Conservation (phyloP, 2,888 invertebrate genomes). For the Dione juno region DNA sequence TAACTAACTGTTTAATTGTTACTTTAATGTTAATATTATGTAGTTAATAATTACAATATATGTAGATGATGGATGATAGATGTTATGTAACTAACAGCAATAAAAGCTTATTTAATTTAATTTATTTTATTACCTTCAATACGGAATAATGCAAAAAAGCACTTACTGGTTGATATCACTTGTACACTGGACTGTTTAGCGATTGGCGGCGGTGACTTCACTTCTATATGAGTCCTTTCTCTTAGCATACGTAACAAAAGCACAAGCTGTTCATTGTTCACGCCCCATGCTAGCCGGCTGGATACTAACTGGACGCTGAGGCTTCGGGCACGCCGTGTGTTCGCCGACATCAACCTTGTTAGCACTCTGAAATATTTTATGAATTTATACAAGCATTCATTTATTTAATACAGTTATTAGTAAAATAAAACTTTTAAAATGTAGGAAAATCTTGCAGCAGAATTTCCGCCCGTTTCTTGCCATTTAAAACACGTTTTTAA, state of each 20-base stretch:
- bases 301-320: constrained; percentile 63
- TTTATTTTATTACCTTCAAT: too few relatives aligned
- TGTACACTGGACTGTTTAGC: constrained; percentile 46
- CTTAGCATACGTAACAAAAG: constrained; percentile 62
- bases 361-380: constrained; percentile 57
- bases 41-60: too few relatives aligned
- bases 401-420: too few relatives aligned
- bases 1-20: too few relatives aligned
- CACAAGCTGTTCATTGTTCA: constrained; percentile 67
- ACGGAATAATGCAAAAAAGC: neutral
- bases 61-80: too few relatives aligned
- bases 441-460: too few relatives aligned
- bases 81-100: too few relatives aligned
- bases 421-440: neutral
- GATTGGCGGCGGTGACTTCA: constrained; percentile 49
- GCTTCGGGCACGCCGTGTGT: constrained; percentile 63
- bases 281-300: constrained; percentile 64
- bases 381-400: too few relatives aligned
- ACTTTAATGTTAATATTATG: too few relatives aligned
- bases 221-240: constrained; percentile 51
- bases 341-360: constrained; percentile 66
- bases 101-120: too few relatives aligned
- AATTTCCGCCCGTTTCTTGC: too few relatives aligned
- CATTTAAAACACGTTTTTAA: too few relatives aligned
- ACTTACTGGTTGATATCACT: constrained; percentile 50